Evolutionary conservation across 2,113 vertebrate species (phyloP).

Genomic region (Crotophaga sulcirostris): DNA sequence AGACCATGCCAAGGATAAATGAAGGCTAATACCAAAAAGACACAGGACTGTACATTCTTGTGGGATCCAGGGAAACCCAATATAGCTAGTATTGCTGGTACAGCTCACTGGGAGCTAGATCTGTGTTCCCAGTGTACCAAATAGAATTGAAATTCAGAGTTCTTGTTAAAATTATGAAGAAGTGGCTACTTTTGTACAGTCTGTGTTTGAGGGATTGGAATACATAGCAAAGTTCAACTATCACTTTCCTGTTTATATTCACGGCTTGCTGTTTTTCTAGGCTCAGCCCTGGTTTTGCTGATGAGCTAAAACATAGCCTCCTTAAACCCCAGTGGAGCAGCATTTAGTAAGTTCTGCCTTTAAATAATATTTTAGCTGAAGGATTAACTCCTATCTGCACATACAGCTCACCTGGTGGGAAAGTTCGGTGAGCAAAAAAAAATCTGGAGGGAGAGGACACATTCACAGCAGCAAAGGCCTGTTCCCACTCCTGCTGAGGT

Average conservation of each 20-base stretch:
- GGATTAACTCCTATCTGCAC: slow-evolving; percentile 39
- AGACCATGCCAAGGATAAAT: background rate
- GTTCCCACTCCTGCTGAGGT: background rate
- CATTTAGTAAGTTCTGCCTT: slow-evolving; percentile 32
- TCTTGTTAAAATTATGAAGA: background rate
- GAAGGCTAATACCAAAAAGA: background rate
- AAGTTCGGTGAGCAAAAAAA: background rate
- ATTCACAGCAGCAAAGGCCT: background rate
- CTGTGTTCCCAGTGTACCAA: rapidly evolving
- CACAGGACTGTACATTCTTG: background rate
- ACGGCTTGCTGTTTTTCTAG: slow-evolving; percentile 42
- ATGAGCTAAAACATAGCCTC: slow-evolving; percentile 53
- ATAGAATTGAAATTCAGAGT: background rate
- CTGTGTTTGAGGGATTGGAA: background rate
- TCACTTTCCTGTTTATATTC: slow-evolving; percentile 51
- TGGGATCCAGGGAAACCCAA: background rate
- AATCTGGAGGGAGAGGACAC: background rate
- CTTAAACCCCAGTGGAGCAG: slow-evolving; percentile 22
- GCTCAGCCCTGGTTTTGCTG: slow-evolving; percentile 47
- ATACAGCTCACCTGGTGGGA: slow-evolving; percentile 24
- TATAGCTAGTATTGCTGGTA: background rate
- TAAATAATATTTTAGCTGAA: slow-evolving; percentile 35
- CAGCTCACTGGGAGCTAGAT: background rate
- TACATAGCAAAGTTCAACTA: background rate
- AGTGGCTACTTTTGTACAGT: background rate